A percentile compares a stretch with the other conserved stretches of the same genome.
Conservation (phyloP, 1,140 invertebrate species). For the Neotoxoptera formosana region DNA sequence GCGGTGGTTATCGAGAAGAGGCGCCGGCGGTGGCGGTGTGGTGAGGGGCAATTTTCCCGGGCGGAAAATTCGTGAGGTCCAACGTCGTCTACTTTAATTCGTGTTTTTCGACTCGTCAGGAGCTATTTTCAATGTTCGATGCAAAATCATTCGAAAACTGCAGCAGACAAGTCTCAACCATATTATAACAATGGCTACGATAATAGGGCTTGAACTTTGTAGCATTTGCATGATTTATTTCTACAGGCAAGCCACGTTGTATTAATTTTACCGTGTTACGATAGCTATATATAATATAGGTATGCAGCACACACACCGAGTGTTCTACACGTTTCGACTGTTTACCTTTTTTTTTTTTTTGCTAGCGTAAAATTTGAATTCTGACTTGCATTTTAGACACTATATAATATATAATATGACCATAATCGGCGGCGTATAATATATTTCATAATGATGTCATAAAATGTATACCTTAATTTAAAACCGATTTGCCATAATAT, state of each 20-base stretch:
- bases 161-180: neutral
- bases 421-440: neutral
- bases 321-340: neutral
- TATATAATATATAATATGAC: too few species aligned
- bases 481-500: too few species aligned
- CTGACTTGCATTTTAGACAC: neutral
- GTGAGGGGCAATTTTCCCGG: too few species aligned
- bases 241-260: fast-evolving
- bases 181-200: neutral
- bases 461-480: neutral
- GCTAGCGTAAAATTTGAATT: neutral
- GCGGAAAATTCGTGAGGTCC: neutral
- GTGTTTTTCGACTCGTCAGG: too few species aligned
- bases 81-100: neutral
- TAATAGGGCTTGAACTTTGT: neutral
- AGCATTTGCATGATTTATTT: neutral
- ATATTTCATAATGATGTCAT: neutral
- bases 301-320: too few species aligned
- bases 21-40: too few species aligned
- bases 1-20: neutral
- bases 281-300: too few species aligned
- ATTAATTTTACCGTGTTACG: neutral
- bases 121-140: neutral
- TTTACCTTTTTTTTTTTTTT: neutral
- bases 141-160: neutral